Evolutionary conservation across 1,140 invertebrate species (phyloP).

Genomic region (Pseudomyrmex cubaensis): DNA sequence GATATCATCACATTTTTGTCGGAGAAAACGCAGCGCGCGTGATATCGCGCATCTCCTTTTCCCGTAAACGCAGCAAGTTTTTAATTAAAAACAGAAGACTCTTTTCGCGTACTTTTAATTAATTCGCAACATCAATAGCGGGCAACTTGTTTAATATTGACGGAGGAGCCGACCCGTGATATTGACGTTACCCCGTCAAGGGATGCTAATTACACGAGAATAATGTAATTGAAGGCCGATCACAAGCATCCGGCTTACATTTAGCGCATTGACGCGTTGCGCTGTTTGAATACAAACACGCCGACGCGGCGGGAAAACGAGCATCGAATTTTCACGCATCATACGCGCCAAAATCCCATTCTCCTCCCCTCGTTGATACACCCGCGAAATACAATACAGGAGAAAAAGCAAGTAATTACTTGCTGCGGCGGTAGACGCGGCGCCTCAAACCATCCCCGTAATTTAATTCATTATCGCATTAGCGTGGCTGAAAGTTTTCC

Average conservation of each 20-base stretch:
- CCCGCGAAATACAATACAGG: slow-evolving; percentile 27
- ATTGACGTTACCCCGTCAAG: slow-evolving; percentile 38
- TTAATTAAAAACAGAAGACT: slow-evolving; percentile 59
- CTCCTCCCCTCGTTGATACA: slow-evolving; percentile 10
- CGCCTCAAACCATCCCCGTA: slow-evolving; percentile 47
- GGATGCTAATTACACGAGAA: slow-evolving; percentile 52
- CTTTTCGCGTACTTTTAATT: slow-evolving; percentile 60
- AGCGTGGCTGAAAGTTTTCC: slow-evolving; percentile 48
- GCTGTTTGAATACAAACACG: slow-evolving; percentile 44
- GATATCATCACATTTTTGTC: not conserved
- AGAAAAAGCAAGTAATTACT: slow-evolving; percentile 52
- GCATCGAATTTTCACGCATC: slow-evolving; percentile 51
- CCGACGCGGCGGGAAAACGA: slow-evolving; percentile 13
- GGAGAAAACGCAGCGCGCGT: slow-evolving; percentile 23
- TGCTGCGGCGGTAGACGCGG: slow-evolving; percentile 21
- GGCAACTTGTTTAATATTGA: slow-evolving; percentile 59
- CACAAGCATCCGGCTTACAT: slow-evolving; percentile 52
- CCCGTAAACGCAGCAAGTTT: slow-evolving; percentile 45
- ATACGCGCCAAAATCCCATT: slow-evolving; percentile 15
- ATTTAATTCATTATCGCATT: slow-evolving; percentile 62
- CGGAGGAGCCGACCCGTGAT: slow-evolving; percentile 46
- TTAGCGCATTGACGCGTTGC: slow-evolving; percentile 40
- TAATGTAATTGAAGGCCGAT: slow-evolving; percentile 61
- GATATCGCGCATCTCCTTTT: slow-evolving; percentile 10
- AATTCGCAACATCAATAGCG: slow-evolving; percentile 59